These are phyloP conservation scores for Pterocles orientalis DNA, from an alignment of 2,113 vertebrate species.

Conservation along the genomic window DNA sequence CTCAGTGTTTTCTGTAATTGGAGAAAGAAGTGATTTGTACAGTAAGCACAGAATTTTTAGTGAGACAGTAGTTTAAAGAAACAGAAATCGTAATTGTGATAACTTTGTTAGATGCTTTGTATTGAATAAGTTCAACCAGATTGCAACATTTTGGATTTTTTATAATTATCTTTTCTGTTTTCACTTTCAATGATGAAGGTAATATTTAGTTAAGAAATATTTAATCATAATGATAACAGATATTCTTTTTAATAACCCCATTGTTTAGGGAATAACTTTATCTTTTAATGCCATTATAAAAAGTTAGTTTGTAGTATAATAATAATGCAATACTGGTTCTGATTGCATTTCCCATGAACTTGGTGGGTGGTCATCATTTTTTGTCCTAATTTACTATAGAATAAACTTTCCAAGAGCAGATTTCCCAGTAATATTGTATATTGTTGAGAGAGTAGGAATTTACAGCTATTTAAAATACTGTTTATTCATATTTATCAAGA, in stretches of 20 bases:
- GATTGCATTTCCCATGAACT: not conserved
- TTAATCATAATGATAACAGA: not conserved
- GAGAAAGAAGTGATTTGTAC: not conserved
- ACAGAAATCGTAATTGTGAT: not conserved
- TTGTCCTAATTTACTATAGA: not conserved
- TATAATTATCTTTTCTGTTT: not conserved
- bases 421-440: not conserved
- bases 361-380: not conserved
- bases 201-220: not conserved
- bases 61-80: not conserved
- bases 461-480: not conserved
- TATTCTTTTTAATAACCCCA: not conserved
- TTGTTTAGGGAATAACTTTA: not conserved
- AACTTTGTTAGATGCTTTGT: not conserved
- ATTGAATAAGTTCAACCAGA: not conserved
- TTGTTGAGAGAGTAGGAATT: not conserved
- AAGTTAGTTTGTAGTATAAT: not conserved
- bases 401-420: not conserved
- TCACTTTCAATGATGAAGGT: not conserved
- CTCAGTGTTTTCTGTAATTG: not conserved
- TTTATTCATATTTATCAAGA: not conserved
- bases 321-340: not conserved
- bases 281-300: not conserved
- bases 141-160: not conserved
- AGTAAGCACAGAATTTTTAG: not conserved